Conservation (phyloP, 1,140 invertebrate species). For the Belonocnema kinseyi region DNA sequence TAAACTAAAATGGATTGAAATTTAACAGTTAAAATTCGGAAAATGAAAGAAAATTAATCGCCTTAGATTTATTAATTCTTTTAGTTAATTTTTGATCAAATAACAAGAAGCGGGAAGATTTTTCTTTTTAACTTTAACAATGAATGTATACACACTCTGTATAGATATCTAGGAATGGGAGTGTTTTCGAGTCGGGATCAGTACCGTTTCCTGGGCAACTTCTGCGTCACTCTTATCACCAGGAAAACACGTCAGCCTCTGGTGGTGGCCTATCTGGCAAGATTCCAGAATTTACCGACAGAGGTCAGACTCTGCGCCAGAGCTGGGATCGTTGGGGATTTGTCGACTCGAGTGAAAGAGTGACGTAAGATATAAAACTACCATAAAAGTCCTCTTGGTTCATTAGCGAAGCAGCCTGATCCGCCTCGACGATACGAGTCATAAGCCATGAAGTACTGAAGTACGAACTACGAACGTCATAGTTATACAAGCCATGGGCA, state of each 20-base stretch:
- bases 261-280: constrained; percentile 38
- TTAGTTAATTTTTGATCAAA: no score
- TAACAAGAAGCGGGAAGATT: no score
- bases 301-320: constrained; percentile 2
- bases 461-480: constrained; percentile 32
- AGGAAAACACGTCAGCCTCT: constrained; percentile 46
- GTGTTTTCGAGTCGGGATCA: constrained; percentile 29
- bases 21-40: no score
- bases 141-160: no score
- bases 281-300: constrained; percentile 43
- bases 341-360: constrained; percentile 33
- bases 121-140: no score
- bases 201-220: constrained; percentile 36
- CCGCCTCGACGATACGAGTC: constrained; percentile 6
- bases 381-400: constrained; percentile 64
- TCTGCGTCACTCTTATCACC: constrained; percentile 45
- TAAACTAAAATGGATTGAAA: no score
- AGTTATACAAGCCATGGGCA: constrained; percentile 41
- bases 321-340: background rate
- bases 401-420: constrained; percentile 56
- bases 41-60: no score
- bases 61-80: no score
- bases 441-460: no score
- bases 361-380: constrained; percentile 68
- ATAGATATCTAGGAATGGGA: background rate